Conservation (phyloP, 64 coral and sea anemone species). For the Stichodactyla mertensii region DNA sequence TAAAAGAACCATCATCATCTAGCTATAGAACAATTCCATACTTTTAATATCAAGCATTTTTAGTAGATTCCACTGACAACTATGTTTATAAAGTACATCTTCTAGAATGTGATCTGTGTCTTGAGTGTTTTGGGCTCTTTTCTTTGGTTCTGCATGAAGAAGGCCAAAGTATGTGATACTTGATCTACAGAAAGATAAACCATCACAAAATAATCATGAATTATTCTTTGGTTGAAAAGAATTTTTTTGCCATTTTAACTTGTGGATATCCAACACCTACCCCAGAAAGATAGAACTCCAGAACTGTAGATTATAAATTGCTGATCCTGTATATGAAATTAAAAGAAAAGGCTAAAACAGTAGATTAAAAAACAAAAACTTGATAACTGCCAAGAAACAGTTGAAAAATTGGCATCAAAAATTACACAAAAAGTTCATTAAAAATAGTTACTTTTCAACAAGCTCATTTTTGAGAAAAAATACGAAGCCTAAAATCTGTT, state of each 20-base stretch:
- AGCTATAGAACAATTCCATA: neutral
- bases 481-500: neutral
- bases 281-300: neutral
- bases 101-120: conserved; percentile 3
- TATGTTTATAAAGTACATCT: neutral
- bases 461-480: neutral
- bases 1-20: no score
- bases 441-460: neutral
- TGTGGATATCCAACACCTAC: neutral
- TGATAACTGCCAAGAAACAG: neutral
- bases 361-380: neutral
- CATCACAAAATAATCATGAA: neutral
- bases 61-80: neutral
- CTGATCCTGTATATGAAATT: neutral
- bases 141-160: neutral
- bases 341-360: neutral
- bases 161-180: neutral
- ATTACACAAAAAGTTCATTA: neutral
- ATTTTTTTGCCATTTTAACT: neutral
- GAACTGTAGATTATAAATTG: neutral
- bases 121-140: neutral
- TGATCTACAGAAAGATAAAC: neutral
- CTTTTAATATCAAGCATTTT: neutral
- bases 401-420: neutral
- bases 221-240: neutral